phyloP scores from a whole-genome alignment of 2,113 vertebrate genomes.

The Picathartes gymnocephalus region DNA sequence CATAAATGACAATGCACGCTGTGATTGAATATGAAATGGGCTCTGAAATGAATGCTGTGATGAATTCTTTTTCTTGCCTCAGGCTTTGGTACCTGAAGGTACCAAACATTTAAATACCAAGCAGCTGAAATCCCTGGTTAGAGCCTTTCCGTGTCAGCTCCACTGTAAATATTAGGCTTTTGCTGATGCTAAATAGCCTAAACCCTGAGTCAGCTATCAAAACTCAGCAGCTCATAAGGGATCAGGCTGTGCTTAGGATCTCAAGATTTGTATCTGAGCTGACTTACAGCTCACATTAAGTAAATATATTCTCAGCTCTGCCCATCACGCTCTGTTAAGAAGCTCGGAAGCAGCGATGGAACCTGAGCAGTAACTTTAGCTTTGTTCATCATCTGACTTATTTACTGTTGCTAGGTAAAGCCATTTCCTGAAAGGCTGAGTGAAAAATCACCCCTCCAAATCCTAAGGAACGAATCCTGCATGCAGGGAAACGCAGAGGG shows the following conservation, averaged over 20 bases:
- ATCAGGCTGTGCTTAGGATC: constrained; percentile 35
- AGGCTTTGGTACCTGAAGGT: neutral
- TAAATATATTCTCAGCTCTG: constrained; percentile 39
- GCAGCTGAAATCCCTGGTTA: constrained; percentile 20
- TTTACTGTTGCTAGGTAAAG: constrained; percentile 16
- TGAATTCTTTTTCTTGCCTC: neutral
- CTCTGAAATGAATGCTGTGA: neutral
- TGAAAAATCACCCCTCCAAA: neutral
- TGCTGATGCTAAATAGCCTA: constrained; percentile 53
- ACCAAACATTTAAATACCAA: constrained; percentile 19
- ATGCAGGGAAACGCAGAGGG: neutral
- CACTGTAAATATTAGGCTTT: constrained; percentile 44
- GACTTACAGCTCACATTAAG: constrained; percentile 46
- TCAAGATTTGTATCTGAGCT: constrained; percentile 27
- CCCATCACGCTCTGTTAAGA: constrained; percentile 15
- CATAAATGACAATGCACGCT: neutral
- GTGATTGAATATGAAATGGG: neutral
- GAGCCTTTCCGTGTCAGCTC: constrained; percentile 22
- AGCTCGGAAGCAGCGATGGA: neutral
- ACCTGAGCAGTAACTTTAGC: neutral
- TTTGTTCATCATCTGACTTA: neutral
- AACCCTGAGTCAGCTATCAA: constrained; percentile 60
- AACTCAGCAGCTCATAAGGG: constrained; percentile 16
- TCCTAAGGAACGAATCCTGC: neutral
- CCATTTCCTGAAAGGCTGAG: neutral